phyloP scores from a whole-genome alignment of 2,888 invertebrate genomes.

The Monoplex corrugatus region DNA sequence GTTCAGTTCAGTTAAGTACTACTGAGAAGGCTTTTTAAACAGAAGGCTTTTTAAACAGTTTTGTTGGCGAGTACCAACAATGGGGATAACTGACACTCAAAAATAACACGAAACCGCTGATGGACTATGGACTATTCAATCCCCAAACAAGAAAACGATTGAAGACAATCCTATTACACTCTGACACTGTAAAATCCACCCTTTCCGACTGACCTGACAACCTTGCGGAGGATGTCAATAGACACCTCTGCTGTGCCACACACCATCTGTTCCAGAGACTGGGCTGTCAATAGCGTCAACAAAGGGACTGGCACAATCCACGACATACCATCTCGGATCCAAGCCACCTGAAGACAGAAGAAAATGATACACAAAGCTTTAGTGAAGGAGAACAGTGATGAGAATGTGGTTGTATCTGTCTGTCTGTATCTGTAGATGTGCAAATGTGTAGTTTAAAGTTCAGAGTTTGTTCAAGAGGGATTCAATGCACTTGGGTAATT shows the following conservation, averaged over 20 bases:
- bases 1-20: no score
- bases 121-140: no score
- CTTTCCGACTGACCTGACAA: constrained; percentile 85
- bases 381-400: neutral
- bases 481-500: no score
- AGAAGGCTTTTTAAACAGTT: no score
- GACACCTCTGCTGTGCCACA: constrained; percentile 86
- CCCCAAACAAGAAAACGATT: no score
- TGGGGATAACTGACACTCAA: no score
- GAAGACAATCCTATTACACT: no score
- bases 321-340: constrained; percentile 86
- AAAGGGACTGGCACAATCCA: constrained; percentile 86
- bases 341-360: constrained; percentile 77
- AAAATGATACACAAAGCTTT: neutral
- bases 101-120: no score
- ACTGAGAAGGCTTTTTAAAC: no score
- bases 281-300: constrained; percentile 85
- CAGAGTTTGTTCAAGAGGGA: no score
- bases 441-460: neutral
- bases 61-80: no score
- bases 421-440: neutral
- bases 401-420: neutral
- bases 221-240: constrained; percentile 85
- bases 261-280: constrained; percentile 85
- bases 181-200: no score